A percentile compares a stretch with the other conserved stretches of the same genome.
phyloP scores from a whole-genome alignment of 53 echinoderm and acorn worm species.

The Glandiceps talaboti region DNA sequence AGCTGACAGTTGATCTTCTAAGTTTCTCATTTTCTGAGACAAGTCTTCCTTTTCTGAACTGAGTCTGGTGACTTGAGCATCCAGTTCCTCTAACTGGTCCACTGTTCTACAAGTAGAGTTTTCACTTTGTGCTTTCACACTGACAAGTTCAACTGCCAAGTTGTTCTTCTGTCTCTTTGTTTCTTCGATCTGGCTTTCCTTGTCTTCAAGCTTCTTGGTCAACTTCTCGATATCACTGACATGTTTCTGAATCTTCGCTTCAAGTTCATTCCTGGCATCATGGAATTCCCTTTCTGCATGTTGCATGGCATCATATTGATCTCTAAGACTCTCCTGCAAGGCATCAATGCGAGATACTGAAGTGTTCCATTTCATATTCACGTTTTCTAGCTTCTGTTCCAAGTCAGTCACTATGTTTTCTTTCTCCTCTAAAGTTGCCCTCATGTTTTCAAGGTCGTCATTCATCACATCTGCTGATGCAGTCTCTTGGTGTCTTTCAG shows the following conservation, averaged over 20 bases:
- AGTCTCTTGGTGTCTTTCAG: slow-evolving; percentile 9
- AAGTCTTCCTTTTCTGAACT: slow-evolving; percentile 24
- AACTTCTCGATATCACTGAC: slow-evolving; percentile 8
- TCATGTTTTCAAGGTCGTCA: slow-evolving; percentile 2
- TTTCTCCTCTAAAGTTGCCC: not conserved
- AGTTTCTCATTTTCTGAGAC: slow-evolving; percentile 6
- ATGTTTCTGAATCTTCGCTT: slow-evolving; percentile 13
- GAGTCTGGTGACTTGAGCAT: slow-evolving; percentile 7
- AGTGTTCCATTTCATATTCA: slow-evolving; percentile 3
- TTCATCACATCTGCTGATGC: slow-evolving; percentile 13
- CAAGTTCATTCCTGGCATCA: slow-evolving; percentile 26
- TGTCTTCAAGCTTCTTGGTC: slow-evolving; percentile 4
- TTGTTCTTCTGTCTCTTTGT: not conserved
- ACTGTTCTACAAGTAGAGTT: not conserved
- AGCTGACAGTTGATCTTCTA: slow-evolving; percentile 19
- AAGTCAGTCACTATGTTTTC: slow-evolving; percentile 8
- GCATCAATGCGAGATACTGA: slow-evolving; percentile 17
- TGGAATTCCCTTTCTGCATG: slow-evolving; percentile 30
- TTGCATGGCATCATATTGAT: slow-evolving; percentile 24
- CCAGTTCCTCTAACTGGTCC: not conserved
- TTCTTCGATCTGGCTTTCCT: not conserved
- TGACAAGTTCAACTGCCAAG: slow-evolving; percentile 4
- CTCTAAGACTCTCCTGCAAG: slow-evolving; percentile 9
- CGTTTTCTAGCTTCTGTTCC: slow-evolving; percentile 6
- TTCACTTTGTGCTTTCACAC: slow-evolving; percentile 4